Base-by-base conservation (phyloP, 1,140 invertebrate species). In the Dreissena rostriformis region DNA sequence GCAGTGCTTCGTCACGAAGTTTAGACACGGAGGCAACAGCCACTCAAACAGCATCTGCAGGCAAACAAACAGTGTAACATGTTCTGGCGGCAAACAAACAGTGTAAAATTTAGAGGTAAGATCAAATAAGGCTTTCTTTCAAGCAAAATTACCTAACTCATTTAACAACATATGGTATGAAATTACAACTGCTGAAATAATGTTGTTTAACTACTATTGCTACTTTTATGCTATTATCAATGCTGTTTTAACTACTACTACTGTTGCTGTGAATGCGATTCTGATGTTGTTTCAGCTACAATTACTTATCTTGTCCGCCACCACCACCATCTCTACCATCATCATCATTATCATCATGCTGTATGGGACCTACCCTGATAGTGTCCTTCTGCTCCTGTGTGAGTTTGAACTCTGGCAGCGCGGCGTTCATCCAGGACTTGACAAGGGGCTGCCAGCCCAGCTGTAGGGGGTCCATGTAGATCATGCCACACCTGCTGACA, bases 401-500 rank as follows among this genome's bases (percentile, higher is more conserved):
- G 4, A 92, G 78, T 77, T 88, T 87, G 55, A 72, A 66, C 7
- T 89, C 87, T 51, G 91, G 90, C 22, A 93, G 67, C 53, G 84
- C 68, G 63, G 87, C 87, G 8, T 87, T 76, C 88, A 92, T 88
- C 92, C 93, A 93, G 12, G 92, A 92, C 22, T 85, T 84, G 17
- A 93, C 87, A 0, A 94, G 86, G n/a, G 92, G 90, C 49, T 93
- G 84, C 90, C 89, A 92, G 39, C 91, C 90, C 11, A 93, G 86
- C 86, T 93, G 92, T 52, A 90, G 73, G 8, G 92, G 90, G 76
- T 94, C 92, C 91, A 93, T 90, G 86, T 93, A 94, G 61, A 94
- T 93, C 93, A 94, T 94, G 28, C 93, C 93, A 91, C 93, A 93
- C 79, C 97, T 96, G 89, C 92, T 92, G 24, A 94, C 93, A 57